phyloP scores from a whole-genome alignment of 2,113 vertebrate species.

The Chelonoidis abingdonii region DNA sequence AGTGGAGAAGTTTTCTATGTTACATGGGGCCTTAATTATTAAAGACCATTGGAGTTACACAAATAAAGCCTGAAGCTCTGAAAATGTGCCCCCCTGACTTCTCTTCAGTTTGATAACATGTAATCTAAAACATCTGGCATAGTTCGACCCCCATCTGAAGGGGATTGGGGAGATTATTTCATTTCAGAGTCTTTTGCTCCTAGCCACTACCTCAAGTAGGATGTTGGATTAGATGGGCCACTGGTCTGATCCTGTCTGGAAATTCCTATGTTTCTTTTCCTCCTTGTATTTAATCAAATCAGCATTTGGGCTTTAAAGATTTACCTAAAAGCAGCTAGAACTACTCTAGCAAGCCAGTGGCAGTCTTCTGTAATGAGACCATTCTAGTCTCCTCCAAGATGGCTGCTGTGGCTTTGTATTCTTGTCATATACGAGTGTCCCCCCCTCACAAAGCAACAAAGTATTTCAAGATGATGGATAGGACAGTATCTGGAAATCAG shows the following conservation, averaged over 20 bases:
- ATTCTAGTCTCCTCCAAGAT: fast-evolving
- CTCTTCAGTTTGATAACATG: background rate
- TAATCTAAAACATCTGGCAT: background rate
- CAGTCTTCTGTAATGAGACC: background rate
- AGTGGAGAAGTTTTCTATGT: background rate
- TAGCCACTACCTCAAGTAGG: background rate
- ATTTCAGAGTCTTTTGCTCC: background rate
- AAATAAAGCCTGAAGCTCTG: background rate
- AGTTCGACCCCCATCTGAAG: background rate
- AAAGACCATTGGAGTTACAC: background rate
- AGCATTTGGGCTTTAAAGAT: slow-evolving; percentile 28
- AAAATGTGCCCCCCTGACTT: background rate
- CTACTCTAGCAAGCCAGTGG: background rate
- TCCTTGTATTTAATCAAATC: background rate
- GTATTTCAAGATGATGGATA: background rate
- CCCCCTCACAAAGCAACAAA: fast-evolving
- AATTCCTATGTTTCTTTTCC: background rate
- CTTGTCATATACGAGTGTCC: background rate
- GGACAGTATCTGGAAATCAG: background rate
- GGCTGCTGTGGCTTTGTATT: background rate
- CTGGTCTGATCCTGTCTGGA: background rate
- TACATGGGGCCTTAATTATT: background rate
- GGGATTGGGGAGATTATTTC: background rate
- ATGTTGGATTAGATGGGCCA: background rate
- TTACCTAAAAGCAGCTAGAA: background rate